These are phyloP conservation scores for Lacanobia wlatinum DNA, from an alignment of 2,888 invertebrate species.

Conservation along the genomic window DNA sequence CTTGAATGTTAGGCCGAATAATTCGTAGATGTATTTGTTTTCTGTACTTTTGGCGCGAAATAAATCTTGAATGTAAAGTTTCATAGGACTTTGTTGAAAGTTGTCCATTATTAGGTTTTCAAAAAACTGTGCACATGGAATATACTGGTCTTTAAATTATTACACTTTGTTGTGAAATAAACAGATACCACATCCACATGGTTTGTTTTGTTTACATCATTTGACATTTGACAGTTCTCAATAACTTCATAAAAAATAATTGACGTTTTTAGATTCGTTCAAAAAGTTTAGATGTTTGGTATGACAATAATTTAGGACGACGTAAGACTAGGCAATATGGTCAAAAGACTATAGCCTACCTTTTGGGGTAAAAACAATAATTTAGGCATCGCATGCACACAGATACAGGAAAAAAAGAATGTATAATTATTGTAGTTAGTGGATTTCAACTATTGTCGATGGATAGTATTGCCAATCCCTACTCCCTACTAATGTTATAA, in stretches of 20 bases:
- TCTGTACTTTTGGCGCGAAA: constrained; percentile 81
- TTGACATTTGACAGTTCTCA: background rate
- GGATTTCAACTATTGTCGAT: too few species aligned
- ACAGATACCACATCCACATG: background rate
- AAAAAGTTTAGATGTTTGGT: constrained; percentile 1
- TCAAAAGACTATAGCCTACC: too few species aligned
- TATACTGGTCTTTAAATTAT: background rate
- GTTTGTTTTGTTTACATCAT: constrained; percentile 28
- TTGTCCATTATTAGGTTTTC: constrained; percentile 61
- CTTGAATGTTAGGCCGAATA: constrained; percentile 83
- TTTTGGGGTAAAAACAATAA: too few species aligned
- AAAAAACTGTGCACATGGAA: constrained; percentile 10
- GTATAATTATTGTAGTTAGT: too few species aligned
- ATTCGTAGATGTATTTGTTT: constrained; percentile 83
- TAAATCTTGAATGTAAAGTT: constrained; percentile 86
- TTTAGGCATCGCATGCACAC: too few species aligned
- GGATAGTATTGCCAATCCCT: too few species aligned
- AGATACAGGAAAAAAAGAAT: too few species aligned
- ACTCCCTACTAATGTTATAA: too few species aligned
- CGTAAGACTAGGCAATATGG: too few species aligned
- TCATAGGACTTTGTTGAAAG: constrained; percentile 78
- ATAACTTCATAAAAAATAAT: background rate
- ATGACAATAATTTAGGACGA: too few species aligned
- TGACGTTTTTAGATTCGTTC: background rate
- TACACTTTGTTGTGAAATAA: background rate